These are phyloP conservation scores for Drosophila fuyamai DNA, from an alignment of 1,140 invertebrate species.

Conservation along the genomic window DNA sequence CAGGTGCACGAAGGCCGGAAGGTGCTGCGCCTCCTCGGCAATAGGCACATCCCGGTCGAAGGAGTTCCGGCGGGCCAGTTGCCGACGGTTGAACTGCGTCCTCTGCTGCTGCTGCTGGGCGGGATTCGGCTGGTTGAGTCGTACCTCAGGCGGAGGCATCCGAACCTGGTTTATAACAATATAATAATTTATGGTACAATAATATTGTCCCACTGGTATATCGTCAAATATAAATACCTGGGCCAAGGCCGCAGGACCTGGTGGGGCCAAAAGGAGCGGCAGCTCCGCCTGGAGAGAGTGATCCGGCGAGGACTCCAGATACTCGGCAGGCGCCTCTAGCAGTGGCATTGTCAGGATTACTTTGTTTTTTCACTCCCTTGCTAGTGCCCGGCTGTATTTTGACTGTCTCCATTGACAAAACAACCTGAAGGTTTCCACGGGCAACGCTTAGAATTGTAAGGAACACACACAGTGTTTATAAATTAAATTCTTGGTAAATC, in stretches of 20 bases:
- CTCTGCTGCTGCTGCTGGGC: conserved; percentile 43
- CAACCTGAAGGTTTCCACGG: conserved; percentile 19
- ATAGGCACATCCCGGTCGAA: conserved; percentile 71
- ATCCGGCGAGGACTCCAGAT: conserved; percentile 71
- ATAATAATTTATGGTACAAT: too few relatives aligned
- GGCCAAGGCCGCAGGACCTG: conserved; percentile 62
- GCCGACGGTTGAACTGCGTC: conserved; percentile 45
- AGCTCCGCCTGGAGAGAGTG: conserved; percentile 68
- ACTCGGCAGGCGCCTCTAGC: conserved; percentile 72
- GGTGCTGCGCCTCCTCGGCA: conserved; percentile 68
- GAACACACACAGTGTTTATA: too few relatives aligned
- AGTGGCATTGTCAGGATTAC: conserved; percentile 52
- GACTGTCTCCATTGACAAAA: conserved; percentile 56
- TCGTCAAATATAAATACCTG: conserved; percentile 18
- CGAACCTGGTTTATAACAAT: conserved; percentile 21
- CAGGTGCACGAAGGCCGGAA: conserved; percentile 81
- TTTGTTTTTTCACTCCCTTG: neutral
- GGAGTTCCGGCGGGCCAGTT: conserved; percentile 50
- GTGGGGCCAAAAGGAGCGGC: conserved; percentile 54
- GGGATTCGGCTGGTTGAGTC: conserved; percentile 47
- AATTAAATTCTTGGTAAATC: too few relatives aligned
- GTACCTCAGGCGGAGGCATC: conserved; percentile 54
- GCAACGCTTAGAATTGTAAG: conserved; percentile 5
- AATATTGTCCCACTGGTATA: too few relatives aligned
- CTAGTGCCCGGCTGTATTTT: conserved; percentile 26